phyloP scores from a whole-genome alignment of 1,140 invertebrate species.

The Dermatophagoides farinae region DNA sequence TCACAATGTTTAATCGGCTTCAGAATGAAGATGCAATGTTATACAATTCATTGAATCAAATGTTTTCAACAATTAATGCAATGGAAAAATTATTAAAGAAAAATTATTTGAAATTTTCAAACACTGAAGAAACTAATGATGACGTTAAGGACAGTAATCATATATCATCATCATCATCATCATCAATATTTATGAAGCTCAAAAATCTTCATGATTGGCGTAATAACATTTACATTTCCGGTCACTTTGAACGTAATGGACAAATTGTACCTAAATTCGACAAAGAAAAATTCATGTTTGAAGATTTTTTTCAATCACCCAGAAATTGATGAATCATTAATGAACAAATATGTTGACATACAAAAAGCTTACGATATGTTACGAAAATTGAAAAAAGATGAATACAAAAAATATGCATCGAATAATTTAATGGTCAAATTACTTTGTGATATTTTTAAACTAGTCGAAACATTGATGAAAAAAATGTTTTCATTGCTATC shows the following conservation, averaged over 20 bases:
- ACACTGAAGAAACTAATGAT: too few species aligned
- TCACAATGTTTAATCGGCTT: background rate
- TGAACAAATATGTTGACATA: background rate
- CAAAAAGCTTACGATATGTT: conserved; percentile 5
- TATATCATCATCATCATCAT: background rate
- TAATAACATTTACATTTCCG: background rate
- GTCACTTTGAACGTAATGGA: background rate
- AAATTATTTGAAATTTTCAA: too few species aligned
- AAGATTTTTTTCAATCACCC: background rate
- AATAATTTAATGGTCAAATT: conserved; percentile 15
- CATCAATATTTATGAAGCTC: background rate
- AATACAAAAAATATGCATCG: conserved; percentile 4
- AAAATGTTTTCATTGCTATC: background rate
- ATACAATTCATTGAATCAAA: background rate
- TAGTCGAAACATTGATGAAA: conserved; percentile 4
- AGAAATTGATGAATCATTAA: background rate
- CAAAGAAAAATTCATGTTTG: conserved; percentile 2
- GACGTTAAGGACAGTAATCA: too few species aligned
- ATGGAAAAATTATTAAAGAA: background rate
- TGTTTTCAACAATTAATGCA: background rate
- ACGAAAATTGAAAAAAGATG: conserved; percentile 10
- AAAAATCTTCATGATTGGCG: background rate
- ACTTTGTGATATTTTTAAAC: conserved; percentile 14
- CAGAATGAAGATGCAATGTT: background rate
- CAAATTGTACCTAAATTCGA: background rate